These are phyloP conservation scores for Diaperis boleti DNA, from an alignment of 2,888 invertebrate genomes.

Conservation along the genomic window DNA sequence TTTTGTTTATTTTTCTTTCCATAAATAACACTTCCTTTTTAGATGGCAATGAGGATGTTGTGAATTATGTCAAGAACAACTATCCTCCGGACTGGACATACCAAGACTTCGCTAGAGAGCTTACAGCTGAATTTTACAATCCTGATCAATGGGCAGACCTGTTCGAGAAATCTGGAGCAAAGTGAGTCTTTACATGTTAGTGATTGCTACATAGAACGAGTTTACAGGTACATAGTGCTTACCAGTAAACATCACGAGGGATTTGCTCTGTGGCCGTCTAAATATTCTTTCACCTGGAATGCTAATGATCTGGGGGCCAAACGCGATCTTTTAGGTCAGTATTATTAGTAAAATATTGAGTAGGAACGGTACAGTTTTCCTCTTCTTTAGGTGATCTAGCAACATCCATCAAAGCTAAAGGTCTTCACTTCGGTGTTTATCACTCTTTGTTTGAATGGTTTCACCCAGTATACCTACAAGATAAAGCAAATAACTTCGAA, in stretches of 20 bases:
- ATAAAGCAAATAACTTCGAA: constrained; percentile 73
- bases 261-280: constrained; percentile 85
- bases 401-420: constrained; percentile 71
- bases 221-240: constrained; percentile 81
- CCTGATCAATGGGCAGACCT: constrained; percentile 84
- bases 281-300: constrained; percentile 87
- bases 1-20: too few relatives aligned
- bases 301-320: constrained; percentile 64
- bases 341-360: too few relatives aligned
- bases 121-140: constrained; percentile 88
- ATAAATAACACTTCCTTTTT: too few relatives aligned
- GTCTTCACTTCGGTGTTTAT: constrained; percentile 84
- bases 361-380: too few relatives aligned
- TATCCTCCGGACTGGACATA: constrained; percentile 87
- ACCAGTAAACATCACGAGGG: constrained; percentile 94
- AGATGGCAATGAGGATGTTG: background rate
- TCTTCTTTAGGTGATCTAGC: constrained; percentile 80
- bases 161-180: constrained; percentile 86
- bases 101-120: constrained; percentile 88
- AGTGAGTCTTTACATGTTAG: constrained; percentile 65
- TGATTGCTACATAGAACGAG: background rate
- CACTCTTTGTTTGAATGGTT: constrained; percentile 90
- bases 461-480: constrained; percentile 81
- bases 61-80: constrained; percentile 65
- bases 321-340: constrained; percentile 66